Conservation (phyloP, 2,797 vertebrate genomes). For the Apogon hyalosoma region DNA sequence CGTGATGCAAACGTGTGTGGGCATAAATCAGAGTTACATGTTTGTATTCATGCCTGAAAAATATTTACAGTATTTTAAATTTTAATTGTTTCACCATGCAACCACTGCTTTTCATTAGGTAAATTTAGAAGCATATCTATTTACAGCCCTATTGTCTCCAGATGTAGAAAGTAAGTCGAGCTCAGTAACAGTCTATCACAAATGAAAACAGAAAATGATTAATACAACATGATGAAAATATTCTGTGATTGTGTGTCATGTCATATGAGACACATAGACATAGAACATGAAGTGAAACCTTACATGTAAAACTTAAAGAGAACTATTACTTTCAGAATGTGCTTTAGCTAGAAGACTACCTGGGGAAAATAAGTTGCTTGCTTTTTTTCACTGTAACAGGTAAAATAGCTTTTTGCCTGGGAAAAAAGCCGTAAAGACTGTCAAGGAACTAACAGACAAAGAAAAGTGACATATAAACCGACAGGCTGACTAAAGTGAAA, state of each 20-base stretch:
- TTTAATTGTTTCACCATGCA: constrained; percentile 47
- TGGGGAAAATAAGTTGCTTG: constrained; percentile 16
- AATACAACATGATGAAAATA: neutral
- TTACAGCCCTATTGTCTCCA: constrained; percentile 28
- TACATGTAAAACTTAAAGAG: constrained; percentile 39
- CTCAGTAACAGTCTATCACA: neutral
- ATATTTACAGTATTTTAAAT: constrained; percentile 15
- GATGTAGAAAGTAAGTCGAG: constrained; percentile 27
- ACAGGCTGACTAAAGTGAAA: constrained; percentile 63
- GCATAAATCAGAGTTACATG: constrained; percentile 48
- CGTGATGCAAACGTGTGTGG: constrained; percentile 35
- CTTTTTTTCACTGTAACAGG: constrained; percentile 39
- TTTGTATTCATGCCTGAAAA: constrained; percentile 25
- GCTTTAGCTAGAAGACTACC: constrained; percentile 18
- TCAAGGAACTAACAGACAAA: constrained; percentile 56
- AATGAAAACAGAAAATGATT: neutral
- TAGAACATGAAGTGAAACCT: constrained; percentile 40
- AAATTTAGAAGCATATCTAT: constrained; percentile 13
- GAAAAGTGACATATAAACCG: constrained; percentile 52
- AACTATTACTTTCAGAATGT: constrained; percentile 31
- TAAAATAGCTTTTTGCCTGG: constrained; percentile 37
- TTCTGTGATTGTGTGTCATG: neutral
- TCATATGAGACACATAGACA: no score
- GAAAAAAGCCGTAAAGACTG: constrained; percentile 49
- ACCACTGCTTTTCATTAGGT: constrained; percentile 43